These are phyloP conservation scores for Falco rusticolus DNA, from an alignment of 2,797 vertebrate species.

Conservation along the genomic window DNA sequence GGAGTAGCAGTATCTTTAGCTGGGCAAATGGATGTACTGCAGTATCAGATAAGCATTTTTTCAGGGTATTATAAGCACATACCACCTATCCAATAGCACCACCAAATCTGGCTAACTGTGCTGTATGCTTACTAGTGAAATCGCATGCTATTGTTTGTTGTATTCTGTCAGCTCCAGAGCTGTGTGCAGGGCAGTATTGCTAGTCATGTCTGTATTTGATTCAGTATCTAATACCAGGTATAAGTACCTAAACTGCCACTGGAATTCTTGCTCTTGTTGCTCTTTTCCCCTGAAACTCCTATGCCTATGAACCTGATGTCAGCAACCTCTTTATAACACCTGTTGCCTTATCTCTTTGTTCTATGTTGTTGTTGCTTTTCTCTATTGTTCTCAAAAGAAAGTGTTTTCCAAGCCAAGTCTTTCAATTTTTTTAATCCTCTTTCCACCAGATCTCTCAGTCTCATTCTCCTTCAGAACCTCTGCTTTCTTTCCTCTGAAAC, in stretches of 20 bases:
- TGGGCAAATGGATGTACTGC: neutral
- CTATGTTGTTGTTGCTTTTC: neutral
- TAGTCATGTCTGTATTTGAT: neutral
- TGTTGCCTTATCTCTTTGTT: neutral
- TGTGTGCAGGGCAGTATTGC: neutral
- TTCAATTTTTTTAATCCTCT: neutral
- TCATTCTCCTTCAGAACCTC: neutral
- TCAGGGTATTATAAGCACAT: neutral
- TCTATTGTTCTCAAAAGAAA: neutral
- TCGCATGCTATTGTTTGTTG: neutral
- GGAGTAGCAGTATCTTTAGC: neutral
- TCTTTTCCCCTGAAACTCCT: neutral
- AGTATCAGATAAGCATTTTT: neutral
- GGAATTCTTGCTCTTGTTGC: neutral
- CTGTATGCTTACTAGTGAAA: neutral
- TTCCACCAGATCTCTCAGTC: neutral
- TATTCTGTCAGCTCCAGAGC: neutral
- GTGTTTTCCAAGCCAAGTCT: neutral
- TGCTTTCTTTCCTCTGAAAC: neutral
- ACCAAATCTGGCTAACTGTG: neutral
- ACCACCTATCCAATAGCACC: neutral
- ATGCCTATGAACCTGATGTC: neutral
- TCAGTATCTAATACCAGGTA: neutral
- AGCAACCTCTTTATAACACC: neutral
- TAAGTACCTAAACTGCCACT: neutral